These are phyloP conservation scores for Eufriesea mexicana DNA, from an alignment of 1,140 invertebrate species.

Conservation along the genomic window DNA sequence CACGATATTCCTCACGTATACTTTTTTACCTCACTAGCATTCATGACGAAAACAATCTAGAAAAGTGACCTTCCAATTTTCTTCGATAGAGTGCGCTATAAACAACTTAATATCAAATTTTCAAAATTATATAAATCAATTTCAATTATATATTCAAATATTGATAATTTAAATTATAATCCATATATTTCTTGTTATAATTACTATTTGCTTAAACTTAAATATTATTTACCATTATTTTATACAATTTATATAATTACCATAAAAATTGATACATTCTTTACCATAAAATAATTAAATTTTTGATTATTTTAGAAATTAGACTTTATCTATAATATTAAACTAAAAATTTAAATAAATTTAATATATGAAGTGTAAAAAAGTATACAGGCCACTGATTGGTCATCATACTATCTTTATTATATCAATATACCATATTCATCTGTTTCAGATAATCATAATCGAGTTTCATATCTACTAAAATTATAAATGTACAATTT, in stretches of 20 bases:
- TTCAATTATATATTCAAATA: background rate
- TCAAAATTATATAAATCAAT: background rate
- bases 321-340: background rate
- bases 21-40: constrained; percentile 60
- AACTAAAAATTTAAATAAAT: background rate
- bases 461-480: constrained; percentile 22
- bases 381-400: background rate
- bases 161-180: no score
- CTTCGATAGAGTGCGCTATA: constrained; percentile 46
- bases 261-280: background rate
- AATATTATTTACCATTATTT: background rate
- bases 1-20: constrained; percentile 66
- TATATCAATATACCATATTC: background rate
- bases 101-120: background rate
- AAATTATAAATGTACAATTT: constrained; percentile 4
- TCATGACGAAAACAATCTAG: constrained; percentile 68
- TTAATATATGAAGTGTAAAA: background rate
- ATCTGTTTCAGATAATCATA: background rate
- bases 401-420: background rate
- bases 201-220: background rate
- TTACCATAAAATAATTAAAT: background rate
- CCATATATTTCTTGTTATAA: background rate
- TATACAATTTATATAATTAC: background rate
- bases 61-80: constrained; percentile 57
- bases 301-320: background rate